A percentile compares a stretch with the other conserved stretches of the same genome.
Conservation (phyloP, 2,113 vertebrate species). For the Trochalopteron elliotii region DNA sequence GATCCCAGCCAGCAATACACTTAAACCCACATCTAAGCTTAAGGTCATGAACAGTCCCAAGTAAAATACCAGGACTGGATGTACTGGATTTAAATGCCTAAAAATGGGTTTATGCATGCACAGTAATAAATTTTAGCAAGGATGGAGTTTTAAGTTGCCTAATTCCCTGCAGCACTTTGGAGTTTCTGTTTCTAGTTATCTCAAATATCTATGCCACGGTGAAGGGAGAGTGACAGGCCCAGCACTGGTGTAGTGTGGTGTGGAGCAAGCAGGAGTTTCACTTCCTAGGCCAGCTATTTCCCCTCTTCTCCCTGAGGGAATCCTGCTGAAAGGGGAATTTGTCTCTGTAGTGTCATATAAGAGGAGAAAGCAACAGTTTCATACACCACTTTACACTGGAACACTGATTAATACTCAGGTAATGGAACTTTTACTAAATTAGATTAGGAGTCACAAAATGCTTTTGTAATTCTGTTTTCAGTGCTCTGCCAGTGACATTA, state of each 20-base stretch:
- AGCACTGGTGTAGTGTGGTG: neutral
- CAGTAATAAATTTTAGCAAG: neutral
- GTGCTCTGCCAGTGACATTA: neutral
- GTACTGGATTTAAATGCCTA: neutral
- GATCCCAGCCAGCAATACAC: neutral
- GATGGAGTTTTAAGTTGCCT: neutral
- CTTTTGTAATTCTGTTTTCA: neutral
- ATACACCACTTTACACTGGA: neutral
- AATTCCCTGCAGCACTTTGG: neutral
- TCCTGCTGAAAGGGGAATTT: neutral
- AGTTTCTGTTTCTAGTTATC: neutral
- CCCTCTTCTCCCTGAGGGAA: neutral
- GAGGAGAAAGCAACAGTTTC: neutral
- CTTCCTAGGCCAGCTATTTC: neutral
- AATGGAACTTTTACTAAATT: neutral
- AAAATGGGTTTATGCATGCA: conserved; percentile 1
- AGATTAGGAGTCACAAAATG: neutral
- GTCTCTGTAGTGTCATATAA: neutral
- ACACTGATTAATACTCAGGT: neutral
- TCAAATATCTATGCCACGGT: neutral
- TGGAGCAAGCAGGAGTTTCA: neutral
- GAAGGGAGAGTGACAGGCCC: neutral
- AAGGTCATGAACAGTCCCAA: neutral
- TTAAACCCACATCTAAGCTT: conserved; percentile 9
- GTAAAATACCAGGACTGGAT: neutral